These are phyloP conservation scores for Rhynchophorus ferrugineus DNA, from an alignment of 1,140 invertebrate genomes.

Conservation along the genomic window DNA sequence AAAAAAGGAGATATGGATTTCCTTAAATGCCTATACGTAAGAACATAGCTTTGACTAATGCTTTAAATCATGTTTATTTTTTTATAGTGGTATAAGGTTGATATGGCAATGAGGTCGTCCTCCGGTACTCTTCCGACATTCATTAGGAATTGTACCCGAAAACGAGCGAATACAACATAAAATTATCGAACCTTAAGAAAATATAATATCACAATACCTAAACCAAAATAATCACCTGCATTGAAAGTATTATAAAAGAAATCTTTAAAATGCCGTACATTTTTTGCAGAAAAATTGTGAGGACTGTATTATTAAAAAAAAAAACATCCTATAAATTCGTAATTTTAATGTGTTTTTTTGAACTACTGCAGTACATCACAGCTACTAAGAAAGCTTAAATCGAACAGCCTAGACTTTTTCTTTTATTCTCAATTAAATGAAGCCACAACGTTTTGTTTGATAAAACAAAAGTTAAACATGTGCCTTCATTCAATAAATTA, in stretches of 20 bases:
- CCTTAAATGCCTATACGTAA: not conserved
- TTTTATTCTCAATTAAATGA: not conserved
- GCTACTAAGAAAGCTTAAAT: not conserved
- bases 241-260: constrained; percentile 7
- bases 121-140: not conserved
- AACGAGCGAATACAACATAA: not conserved
- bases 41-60: not conserved
- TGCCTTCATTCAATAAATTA: no score
- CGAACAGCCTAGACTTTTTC: not conserved
- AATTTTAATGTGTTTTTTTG: not conserved
- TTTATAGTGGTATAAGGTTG: not conserved
- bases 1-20: not conserved
- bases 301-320: not conserved
- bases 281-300: no score
- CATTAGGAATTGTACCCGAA: not conserved
- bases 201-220: constrained; percentile 17
- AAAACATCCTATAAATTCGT: not conserved
- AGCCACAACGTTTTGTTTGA: not conserved
- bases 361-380: not conserved
- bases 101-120: not conserved
- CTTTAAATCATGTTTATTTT: not conserved
- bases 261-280: no score
- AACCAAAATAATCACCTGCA: constrained; percentile 16
- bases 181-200: constrained; percentile 1
- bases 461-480: not conserved